These are phyloP conservation scores for Chiloscyllium plagiosum DNA, from an alignment of 2,113 vertebrate genomes.

Conservation along the genomic window DNA sequence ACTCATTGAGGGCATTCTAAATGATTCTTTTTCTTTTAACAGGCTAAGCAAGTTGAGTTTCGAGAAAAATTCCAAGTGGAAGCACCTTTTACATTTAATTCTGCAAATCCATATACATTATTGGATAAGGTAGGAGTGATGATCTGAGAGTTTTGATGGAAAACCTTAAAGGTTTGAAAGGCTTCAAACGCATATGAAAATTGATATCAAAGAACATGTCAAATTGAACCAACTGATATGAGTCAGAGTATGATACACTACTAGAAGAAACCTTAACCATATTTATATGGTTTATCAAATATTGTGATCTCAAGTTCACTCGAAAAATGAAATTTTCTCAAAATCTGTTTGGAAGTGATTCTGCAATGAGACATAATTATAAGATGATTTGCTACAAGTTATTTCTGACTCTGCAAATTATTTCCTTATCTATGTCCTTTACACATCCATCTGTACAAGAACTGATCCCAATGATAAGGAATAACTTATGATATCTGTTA, in stretches of 20 bases:
- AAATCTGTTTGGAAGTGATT: background rate
- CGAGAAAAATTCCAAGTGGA: slow-evolving; percentile 60
- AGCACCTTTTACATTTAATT: slow-evolving; percentile 55
- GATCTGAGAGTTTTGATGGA: slow-evolving; percentile 17
- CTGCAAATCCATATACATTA: slow-evolving; percentile 53
- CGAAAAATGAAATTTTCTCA: background rate
- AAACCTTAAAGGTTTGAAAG: background rate
- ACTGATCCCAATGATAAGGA: background rate
- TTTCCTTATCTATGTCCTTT: background rate
- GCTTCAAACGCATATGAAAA: background rate
- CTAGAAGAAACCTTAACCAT: background rate
- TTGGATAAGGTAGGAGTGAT: slow-evolving; percentile 59
- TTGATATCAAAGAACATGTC: background rate
- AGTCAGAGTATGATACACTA: background rate
- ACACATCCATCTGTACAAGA: background rate
- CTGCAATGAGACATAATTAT: background rate
- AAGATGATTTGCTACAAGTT: background rate
- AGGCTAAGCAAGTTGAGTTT: slow-evolving; percentile 68
- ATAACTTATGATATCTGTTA: background rate
- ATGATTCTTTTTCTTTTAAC: slow-evolving; percentile 39
- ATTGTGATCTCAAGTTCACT: background rate
- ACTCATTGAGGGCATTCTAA: background rate
- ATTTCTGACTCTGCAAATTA: background rate
- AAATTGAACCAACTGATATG: background rate
- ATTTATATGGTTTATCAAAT: background rate